A percentile compares a stretch with the other conserved stretches of the same genome.
Evolutionary conservation across 2,888 invertebrate species (phyloP).

Genomic region (Melinaea marsaeus): DNA sequence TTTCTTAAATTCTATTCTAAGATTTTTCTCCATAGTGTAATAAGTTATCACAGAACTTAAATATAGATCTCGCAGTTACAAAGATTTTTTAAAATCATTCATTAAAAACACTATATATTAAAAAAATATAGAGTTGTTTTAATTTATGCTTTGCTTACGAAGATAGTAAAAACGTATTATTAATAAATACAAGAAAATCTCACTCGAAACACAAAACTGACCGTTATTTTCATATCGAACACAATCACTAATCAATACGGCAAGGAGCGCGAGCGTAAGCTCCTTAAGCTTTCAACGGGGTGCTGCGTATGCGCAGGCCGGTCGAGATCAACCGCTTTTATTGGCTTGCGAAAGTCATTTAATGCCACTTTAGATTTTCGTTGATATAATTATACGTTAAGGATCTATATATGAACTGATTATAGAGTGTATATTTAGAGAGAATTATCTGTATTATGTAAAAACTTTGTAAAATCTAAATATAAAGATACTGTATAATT

Average conservation of each 20-base stretch:
- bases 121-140: no score
- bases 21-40: no score
- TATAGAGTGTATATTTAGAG: no score
- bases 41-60: no score
- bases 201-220: conserved; percentile 29
- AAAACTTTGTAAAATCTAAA: no score
- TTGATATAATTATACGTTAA: not conserved
- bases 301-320: conserved; percentile 28
- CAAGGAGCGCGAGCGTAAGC: not conserved
- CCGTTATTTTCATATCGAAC: conserved; percentile 41
- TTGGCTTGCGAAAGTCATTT: conserved; percentile 13
- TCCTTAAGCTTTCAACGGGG: not conserved
- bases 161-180: not conserved
- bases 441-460: no score
- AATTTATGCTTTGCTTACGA: no score
- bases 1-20: no score
- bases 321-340: conserved; percentile 26
- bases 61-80: no score
- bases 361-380: not conserved
- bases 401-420: not conserved
- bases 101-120: no score
- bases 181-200: not conserved
- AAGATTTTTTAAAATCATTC: no score
- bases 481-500: no score
- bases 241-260: conserved; percentile 25